Percentiles rank a stretch among this genome's conserved stretches.
Conservation (phyloP, 2,888 invertebrate genomes). For the Malthinus flaveolus region DNA sequence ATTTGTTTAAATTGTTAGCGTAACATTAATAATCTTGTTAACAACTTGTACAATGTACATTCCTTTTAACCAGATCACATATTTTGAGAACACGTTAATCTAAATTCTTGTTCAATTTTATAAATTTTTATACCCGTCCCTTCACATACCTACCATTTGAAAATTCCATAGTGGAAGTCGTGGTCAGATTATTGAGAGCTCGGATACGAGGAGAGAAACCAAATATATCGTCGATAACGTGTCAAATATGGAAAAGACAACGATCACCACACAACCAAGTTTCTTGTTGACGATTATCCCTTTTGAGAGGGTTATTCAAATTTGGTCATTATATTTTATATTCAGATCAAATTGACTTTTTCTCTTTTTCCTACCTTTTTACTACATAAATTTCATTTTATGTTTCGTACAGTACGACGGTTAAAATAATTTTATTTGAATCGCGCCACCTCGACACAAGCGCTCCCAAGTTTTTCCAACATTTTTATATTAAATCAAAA, state of each 20-base stretch:
- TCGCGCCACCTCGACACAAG: too few species aligned
- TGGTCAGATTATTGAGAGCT: constrained; percentile 8
- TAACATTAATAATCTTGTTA: constrained; percentile 6
- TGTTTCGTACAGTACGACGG: too few species aligned
- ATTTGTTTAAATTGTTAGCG: neutral
- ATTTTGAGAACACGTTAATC: constrained; percentile 15
- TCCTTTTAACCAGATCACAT: constrained; percentile 4
- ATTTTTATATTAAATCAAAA: too few species aligned
- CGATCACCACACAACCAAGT: too few species aligned
- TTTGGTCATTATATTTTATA: constrained; percentile 12
- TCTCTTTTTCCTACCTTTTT: too few species aligned
- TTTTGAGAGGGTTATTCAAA: constrained; percentile 9
- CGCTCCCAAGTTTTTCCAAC: too few species aligned
- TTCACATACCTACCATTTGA: constrained; percentile 8
- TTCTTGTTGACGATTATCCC: neutral
- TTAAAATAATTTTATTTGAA: too few species aligned
- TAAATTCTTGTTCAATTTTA: constrained; percentile 10
- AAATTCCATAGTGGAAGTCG: constrained; percentile 14
- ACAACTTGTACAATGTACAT: constrained; percentile 9
- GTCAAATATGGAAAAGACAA: constrained; percentile 9
- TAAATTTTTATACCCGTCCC: neutral
- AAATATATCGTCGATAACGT: constrained; percentile 14
- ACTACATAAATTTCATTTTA: too few species aligned
- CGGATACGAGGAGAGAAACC: constrained; percentile 14
- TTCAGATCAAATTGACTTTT: neutral